Evolutionary conservation across 2,113 vertebrate genomes (phyloP), one percentile per base, ranked within the genome.

Genomic region (Corythornis madagascariensis): DNA sequence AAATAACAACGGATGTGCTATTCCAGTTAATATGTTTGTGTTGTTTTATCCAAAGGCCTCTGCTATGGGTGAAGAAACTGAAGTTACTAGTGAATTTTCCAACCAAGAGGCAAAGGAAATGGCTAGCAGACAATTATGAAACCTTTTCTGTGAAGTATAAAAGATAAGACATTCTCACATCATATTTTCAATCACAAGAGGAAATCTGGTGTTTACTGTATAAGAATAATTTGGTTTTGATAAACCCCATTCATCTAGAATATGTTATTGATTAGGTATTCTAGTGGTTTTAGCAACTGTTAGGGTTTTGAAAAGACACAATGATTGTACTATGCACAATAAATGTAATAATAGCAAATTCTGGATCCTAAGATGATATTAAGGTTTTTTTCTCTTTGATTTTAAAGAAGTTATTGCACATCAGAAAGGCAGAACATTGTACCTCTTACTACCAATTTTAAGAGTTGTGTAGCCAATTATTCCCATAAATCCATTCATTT

Each of bases 241-340:
- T 45, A 83, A 73, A 66, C 1, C 5, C 2, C 6, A n/a, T 45
- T 84, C 5, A 57, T 52, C 12, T 67, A 52, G 61, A 52, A 64
- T 33, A 67, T 0, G 0, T 48, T 45, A 50, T 7, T 82, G 38
- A 48, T 29, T 45, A 55, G 28, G 4, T 40, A 24, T 45, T 87
- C 47, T 48, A 24, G 11, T 76, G 59, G 56, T 79, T 64, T 64
- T 47, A 67, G 43, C 0, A 1, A 45, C 55, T 45, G 7, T 26
- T 40, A 70, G 26, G 16, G 11, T 19, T 80, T 83, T 50, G 14
- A 25, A 88, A 92, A 80, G 24, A 59, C 47, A 43, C 10, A 33
- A 52, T 0, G 3, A 16, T 13, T 66, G 16, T 33, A 40, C 10
- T 14, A 29, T n/a, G 18, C 25, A 56, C 0, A 4, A 38, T 60